A percentile compares a stretch with the other conserved stretches of the same genome.
These are phyloP conservation scores for Micrasema longulum DNA, from an alignment of 1,140 invertebrate species.

Conservation along the genomic window DNA sequence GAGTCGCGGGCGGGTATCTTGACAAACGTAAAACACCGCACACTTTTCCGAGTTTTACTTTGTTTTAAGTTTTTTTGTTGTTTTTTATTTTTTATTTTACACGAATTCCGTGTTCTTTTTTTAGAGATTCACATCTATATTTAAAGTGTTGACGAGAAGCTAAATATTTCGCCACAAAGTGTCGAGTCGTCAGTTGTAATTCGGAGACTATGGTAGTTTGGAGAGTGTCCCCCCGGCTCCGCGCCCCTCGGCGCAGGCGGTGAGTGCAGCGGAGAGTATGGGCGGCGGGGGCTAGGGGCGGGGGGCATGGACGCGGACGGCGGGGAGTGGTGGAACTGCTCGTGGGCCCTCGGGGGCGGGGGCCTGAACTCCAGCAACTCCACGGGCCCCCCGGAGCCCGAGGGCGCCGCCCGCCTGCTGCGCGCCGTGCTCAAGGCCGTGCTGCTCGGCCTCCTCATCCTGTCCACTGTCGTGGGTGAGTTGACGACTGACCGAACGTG, in stretches of 20 bases:
- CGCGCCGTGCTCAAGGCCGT: slow-evolving; percentile 64
- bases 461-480: slow-evolving; percentile 66
- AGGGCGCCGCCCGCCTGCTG: slow-evolving; percentile 59
- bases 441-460: slow-evolving; percentile 64
- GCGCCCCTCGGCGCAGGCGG: too few species aligned
- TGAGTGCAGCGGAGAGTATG: not conserved
- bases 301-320: slow-evolving; percentile 49
- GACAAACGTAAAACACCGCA: too few species aligned
- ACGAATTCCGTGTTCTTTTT: too few species aligned
- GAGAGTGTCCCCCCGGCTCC: too few species aligned
- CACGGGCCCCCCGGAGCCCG: slow-evolving; percentile 57
- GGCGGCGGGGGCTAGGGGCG: not conserved
- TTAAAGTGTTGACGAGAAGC: not conserved
- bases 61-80: too few species aligned
- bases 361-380: slow-evolving; percentile 59
- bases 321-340: slow-evolving; percentile 42
- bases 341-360: slow-evolving; percentile 54
- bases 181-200: not conserved
- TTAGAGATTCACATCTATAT: too few species aligned
- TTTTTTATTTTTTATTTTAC: too few species aligned
- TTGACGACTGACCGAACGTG: too few species aligned
- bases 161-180: not conserved
- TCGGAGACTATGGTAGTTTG: not conserved
- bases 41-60: too few species aligned
- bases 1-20: too few species aligned